Percentiles rank a stretch among this genome's conserved stretches.
Conservation (phyloP, 2,797 vertebrate species). For the Peromyscus melanophrys region DNA sequence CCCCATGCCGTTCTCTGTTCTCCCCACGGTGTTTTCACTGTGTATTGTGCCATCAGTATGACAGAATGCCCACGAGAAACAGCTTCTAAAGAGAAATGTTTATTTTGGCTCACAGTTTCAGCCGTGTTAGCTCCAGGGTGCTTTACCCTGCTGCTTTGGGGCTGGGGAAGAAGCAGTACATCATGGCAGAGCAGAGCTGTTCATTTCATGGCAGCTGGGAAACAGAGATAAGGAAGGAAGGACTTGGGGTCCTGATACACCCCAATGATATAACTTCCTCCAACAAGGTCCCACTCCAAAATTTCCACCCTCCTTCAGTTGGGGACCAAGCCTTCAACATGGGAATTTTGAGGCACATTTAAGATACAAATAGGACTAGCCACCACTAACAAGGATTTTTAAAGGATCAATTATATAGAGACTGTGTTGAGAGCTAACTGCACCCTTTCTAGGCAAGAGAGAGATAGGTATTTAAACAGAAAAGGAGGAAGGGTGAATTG, state of each 20-base stretch:
- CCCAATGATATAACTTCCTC: not conserved
- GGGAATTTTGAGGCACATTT: not conserved
- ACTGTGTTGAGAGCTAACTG: not conserved
- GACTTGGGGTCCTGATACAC: not conserved
- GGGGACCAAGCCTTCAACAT: not conserved
- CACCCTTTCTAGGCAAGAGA: not conserved
- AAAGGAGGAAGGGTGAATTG: too few relatives aligned
- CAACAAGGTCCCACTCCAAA: not conserved
- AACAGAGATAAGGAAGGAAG: too few relatives aligned
- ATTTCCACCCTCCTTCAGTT: not conserved
- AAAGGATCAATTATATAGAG: not conserved
- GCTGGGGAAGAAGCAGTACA: too few relatives aligned
- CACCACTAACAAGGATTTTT: not conserved
- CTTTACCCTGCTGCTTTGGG: not conserved
- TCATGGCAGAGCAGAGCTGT: not conserved
- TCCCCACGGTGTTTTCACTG: not conserved
- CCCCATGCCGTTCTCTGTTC: not conserved
- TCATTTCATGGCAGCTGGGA: not conserved
- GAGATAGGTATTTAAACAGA: not conserved
- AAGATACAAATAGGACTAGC: not conserved
- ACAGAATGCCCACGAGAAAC: not conserved
- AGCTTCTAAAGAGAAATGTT: not conserved
- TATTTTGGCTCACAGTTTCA: not conserved
- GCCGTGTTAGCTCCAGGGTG: not conserved
- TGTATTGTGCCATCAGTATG: not conserved